These are phyloP conservation scores for Sinocyclocheilus maitianheensis DNA, from an alignment of 2,113 vertebrate genomes.

Conservation along the genomic window DNA sequence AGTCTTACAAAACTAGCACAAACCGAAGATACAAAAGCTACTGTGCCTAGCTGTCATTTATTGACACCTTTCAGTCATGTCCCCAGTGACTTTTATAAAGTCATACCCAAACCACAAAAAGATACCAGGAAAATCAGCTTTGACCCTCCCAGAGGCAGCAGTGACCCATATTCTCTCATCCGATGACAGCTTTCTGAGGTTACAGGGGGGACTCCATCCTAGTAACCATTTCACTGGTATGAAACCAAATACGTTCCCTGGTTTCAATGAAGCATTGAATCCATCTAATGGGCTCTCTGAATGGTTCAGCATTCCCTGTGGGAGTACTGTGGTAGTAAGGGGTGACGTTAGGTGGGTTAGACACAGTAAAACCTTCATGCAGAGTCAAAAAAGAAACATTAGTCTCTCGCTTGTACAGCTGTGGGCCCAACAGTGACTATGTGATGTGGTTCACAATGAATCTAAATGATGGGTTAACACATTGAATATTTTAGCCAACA, in stretches of 20 bases:
- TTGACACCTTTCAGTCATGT: conserved; percentile 27
- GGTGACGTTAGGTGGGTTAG: not conserved
- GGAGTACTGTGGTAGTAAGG: conserved; percentile 28
- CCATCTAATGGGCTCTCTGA: conserved; percentile 28
- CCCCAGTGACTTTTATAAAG: conserved; percentile 35
- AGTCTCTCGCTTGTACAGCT: conserved; percentile 36
- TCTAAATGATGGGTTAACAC: conserved; percentile 46
- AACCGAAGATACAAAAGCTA: not conserved
- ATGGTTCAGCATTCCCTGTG: conserved; percentile 24
- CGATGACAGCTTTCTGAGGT: conserved; percentile 39
- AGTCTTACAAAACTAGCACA: not conserved
- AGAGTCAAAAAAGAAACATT: conserved; percentile 23
- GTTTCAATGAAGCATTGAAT: conserved; percentile 33
- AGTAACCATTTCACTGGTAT: conserved; percentile 23
- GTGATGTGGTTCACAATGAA: conserved; percentile 43
- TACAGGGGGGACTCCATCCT: not conserved
- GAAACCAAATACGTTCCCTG: conserved; percentile 19
- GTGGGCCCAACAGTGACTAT: conserved; percentile 29
- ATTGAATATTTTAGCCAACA: conserved; percentile 45
- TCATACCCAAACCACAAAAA: not conserved
- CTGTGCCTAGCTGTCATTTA: not conserved
- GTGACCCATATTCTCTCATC: conserved; percentile 37
- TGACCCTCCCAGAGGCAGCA: conserved; percentile 33
- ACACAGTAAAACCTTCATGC: conserved; percentile 24
- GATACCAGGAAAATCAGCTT: conserved; percentile 3